Base-by-base conservation (phyloP, 2,888 invertebrate species). In the Monochamus alternatus region DNA sequence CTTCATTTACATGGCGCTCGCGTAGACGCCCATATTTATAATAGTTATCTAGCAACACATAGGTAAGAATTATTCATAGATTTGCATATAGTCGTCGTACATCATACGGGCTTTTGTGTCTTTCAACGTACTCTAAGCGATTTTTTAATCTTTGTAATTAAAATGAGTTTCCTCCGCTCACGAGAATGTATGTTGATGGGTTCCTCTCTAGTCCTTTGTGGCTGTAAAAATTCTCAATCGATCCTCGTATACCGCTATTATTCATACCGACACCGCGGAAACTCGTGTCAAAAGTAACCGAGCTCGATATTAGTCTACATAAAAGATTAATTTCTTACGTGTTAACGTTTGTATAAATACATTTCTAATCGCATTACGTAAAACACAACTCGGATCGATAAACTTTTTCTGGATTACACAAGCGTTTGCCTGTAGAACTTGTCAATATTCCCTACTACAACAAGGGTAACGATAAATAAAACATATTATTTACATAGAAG, bases 81-180 rank as follows among this genome's bases (percentile, higher is more conserved):
- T 87, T 87, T 86, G 86, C 87, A 87, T 87, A 86, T 77, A 82
- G 80, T 79, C 81, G 82, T 83, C 84, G 84, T 86, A 86, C 84
- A 86, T 88, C 87, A 87, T 86, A 85, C 79, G 78, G 75, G 83
- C 86, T 86, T 84, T 87, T 87, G 86, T 86, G 85, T 87, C 86
- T 87, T 87, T 87, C 87, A 86, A 83, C 87, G 85, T 85, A 84
- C 83, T 82, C 85, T 84, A 85, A 84, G 84, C 87, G 87, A 87
- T 87, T 88, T 87, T 88, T 88, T 87, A 86, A 87, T 87, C 87
- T 87, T 87, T 87, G 87, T 87, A 87, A 88, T 88, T 88, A 88
- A 87, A 88, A 88, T 87, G 87, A 87, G 87, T 86, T 88, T 88
- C 87, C 87, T 86, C 84, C 85, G 82, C 84, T 82, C 81, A 80